Conservation (phyloP, 2,888 invertebrate genomes). For the Lapara coniferarum region DNA sequence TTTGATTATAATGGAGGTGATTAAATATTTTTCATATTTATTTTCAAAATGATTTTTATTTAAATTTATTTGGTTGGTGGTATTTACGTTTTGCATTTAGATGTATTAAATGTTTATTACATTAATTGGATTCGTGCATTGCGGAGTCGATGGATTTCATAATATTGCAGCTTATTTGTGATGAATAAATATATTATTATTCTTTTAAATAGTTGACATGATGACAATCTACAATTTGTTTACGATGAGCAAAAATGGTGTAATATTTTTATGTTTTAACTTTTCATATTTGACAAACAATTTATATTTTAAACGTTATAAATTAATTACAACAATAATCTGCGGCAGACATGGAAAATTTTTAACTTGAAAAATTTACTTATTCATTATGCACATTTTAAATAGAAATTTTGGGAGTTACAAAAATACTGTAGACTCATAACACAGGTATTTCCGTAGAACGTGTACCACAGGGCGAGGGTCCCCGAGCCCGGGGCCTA, state of each 20-base stretch:
- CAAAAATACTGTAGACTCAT: not conserved
- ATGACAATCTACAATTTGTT: not conserved
- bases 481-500: not conserved
- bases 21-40: not conserved
- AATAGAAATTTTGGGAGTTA: not conserved
- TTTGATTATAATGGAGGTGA: not conserved
- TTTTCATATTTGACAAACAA: not conserved
- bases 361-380: not conserved
- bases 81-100: not conserved
- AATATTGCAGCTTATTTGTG: not conserved
- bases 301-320: not conserved
- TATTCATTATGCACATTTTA: not conserved
- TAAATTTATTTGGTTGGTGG: not conserved
- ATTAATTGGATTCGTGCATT: not conserved
- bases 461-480: not conserved
- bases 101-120: not conserved
- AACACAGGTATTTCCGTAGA: constrained; percentile 13
- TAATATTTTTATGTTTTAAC: not conserved
- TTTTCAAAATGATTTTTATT: not conserved
- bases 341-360: not conserved
- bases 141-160: not conserved
- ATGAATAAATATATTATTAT: not conserved
- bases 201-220: not conserved
- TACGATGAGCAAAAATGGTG: not conserved
- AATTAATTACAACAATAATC: not conserved